Percentiles rank a stretch among this genome's conserved stretches.
Evolutionary conservation across 2,797 vertebrate species (phyloP).

Genomic region (Leptoclinus maculatus): DNA sequence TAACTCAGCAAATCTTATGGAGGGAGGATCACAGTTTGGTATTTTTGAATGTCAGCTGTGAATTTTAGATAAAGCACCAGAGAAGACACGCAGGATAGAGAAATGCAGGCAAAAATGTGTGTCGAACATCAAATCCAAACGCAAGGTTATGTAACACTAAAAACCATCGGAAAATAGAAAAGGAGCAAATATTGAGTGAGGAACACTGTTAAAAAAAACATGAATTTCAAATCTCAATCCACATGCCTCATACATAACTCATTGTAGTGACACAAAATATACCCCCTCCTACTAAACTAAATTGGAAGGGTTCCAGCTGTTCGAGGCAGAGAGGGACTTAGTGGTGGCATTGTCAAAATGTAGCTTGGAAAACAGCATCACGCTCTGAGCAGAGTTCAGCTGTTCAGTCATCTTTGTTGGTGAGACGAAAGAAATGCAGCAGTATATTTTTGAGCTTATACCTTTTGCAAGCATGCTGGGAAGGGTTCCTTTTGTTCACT

Average conservation of each 20-base stretch:
- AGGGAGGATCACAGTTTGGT: not conserved
- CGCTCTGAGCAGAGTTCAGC: slow-evolving; percentile 21
- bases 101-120: not conserved
- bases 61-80: not conserved
- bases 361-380: slow-evolving; percentile 19
- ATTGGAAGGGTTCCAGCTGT: slow-evolving; percentile 29
- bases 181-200: slow-evolving; percentile 17
- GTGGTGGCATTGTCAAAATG: slow-evolving; percentile 20
- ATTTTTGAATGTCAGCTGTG: not conserved
- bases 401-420: slow-evolving; percentile 8
- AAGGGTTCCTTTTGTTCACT: slow-evolving; percentile 30
- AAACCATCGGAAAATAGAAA: slow-evolving; percentile 3
- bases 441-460: slow-evolving; percentile 35
- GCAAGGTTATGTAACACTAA: slow-evolving; percentile 6
- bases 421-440: slow-evolving; percentile 4
- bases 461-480: slow-evolving; percentile 16
- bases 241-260: slow-evolving; percentile 51
- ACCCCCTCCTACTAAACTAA: not conserved
- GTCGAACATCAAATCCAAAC: slow-evolving; percentile 26
- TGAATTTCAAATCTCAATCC: slow-evolving; percentile 50
- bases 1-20: not conserved
- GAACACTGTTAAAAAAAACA: slow-evolving; percentile 49
- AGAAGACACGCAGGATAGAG: not conserved
- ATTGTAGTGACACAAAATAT: slow-evolving; percentile 38
- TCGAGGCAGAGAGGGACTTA: slow-evolving; percentile 3